Base-by-base conservation (phyloP, 2,797 vertebrate species). In the Fratercula arctica region DNA sequence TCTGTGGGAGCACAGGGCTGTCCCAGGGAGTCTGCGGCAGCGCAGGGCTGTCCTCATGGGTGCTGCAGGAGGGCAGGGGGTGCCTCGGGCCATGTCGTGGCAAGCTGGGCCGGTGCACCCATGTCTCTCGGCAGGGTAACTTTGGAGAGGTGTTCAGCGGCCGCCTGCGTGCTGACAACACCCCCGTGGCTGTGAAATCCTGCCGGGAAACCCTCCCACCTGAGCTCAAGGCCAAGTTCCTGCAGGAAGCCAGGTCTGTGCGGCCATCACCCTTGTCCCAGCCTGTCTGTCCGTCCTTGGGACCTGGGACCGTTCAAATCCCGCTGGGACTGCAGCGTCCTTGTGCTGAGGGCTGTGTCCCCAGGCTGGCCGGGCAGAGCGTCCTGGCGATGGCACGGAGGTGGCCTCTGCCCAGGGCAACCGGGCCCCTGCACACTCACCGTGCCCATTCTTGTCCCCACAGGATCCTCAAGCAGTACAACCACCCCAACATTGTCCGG, bases 381-480 rank as follows among this genome's bases (percentile, higher is more conserved):
- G 0, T 31, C 39, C 57, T 31, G 23, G 61, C 41, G 13, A 37
- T 1, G 4, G 41, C 20, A 21, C 1, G 0, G 3, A 41, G n/a
- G 31, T 18, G 46, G 14, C 18, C 24, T 20, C 17, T 76, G 35
- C 39, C 28, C 0, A 0, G n/a, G 45, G 25, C 29, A 66, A 45
- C 24, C 0, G 1, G 33, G 14, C 6, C 7, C 20, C n/a, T 0
- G 0, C 3, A 0, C 3, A 4, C 67, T 56, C 84, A 39, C 0
- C 0, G 19, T 21, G 41, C 33, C 26, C 4, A 5, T 48, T 60
- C 33, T 31, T 45, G 61, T 69, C 53, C 64, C 25, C 31, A 9
- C 96, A 99, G 99, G 98, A 99, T 99, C 97, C 98, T 99, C 89
- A 99, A 99, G 96, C 99, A 99, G 95, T 99, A 99, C 20, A 97